These are phyloP conservation scores for Cheiracanthium punctorium DNA, from an alignment of 2,888 invertebrate species.

Conservation along the genomic window DNA sequence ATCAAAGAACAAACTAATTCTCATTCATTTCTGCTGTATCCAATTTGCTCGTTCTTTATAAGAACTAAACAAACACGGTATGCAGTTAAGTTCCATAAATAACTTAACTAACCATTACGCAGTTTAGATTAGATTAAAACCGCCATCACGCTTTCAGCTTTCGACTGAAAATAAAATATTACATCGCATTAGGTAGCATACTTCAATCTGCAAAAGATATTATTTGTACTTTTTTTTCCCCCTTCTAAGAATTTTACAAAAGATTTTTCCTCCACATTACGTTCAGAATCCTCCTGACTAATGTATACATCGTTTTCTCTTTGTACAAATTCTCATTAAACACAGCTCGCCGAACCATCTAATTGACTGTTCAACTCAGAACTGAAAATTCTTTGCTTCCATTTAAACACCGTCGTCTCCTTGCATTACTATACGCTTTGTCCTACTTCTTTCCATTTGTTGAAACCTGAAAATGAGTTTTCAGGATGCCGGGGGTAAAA, in stretches of 20 bases:
- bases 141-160: too few species aligned
- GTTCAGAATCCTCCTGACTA: background rate
- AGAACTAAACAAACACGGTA: too few species aligned
- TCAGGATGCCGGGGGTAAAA: background rate
- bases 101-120: too few species aligned
- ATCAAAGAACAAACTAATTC: too few species aligned
- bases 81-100: too few species aligned
- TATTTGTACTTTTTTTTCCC: background rate
- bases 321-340: slow-evolving; percentile 17
- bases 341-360: slow-evolving; percentile 14
- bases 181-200: too few species aligned
- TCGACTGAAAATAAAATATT: too few species aligned
- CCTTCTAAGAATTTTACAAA: slow-evolving; percentile 14
- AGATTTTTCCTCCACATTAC: background rate
- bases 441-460: background rate
- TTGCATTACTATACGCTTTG: background rate
- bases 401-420: slow-evolving; percentile 4
- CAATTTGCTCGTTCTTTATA: too few species aligned
- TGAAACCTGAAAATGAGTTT: slow-evolving; percentile 15
- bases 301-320: background rate
- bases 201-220: background rate
- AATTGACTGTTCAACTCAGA: background rate
- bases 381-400: slow-evolving; percentile 8
- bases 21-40: too few species aligned
- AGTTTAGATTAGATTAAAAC: too few species aligned